Conservation (phyloP, 2,888 invertebrate genomes). For the Stenchaetothrips biformis region DNA sequence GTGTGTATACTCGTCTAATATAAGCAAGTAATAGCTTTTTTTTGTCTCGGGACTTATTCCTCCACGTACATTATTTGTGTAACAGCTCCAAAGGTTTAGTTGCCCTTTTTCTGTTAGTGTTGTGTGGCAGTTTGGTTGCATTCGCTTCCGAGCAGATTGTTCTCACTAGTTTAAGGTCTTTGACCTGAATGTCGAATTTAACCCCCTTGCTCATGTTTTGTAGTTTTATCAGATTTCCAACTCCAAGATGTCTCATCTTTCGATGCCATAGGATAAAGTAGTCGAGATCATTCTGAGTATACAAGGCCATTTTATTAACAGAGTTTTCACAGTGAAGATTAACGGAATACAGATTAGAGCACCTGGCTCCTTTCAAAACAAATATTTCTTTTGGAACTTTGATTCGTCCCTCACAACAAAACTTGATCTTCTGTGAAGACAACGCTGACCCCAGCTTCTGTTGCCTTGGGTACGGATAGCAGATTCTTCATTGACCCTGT, state of each 20-base stretch:
- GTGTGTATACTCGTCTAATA: slow-evolving; percentile 33
- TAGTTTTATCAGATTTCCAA: too few species aligned
- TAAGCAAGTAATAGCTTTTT: too few species aligned
- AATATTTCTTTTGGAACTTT: not conserved
- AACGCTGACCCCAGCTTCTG: not conserved
- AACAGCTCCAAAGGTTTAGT: too few species aligned
- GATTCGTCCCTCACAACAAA: not conserved
- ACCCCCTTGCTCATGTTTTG: too few species aligned
- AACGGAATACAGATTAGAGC: not conserved
- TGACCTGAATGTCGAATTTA: too few species aligned
- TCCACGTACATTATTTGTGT: too few species aligned
- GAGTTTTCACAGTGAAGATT: not conserved
- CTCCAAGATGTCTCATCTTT: not conserved
- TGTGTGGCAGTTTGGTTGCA: too few species aligned
- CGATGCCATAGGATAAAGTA: not conserved
- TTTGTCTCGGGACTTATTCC: too few species aligned
- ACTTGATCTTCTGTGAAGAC: not conserved
- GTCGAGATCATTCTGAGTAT: not conserved
- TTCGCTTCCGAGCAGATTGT: too few species aligned
- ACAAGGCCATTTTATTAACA: not conserved
- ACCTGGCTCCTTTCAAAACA: not conserved
- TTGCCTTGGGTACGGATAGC: not conserved
- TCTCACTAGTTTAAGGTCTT: too few species aligned
- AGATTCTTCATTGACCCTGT: not conserved
- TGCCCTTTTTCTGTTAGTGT: too few species aligned